Evolutionary conservation across 2,797 vertebrate species (phyloP).

Genomic region (Cirrhinus mrigala): DNA sequence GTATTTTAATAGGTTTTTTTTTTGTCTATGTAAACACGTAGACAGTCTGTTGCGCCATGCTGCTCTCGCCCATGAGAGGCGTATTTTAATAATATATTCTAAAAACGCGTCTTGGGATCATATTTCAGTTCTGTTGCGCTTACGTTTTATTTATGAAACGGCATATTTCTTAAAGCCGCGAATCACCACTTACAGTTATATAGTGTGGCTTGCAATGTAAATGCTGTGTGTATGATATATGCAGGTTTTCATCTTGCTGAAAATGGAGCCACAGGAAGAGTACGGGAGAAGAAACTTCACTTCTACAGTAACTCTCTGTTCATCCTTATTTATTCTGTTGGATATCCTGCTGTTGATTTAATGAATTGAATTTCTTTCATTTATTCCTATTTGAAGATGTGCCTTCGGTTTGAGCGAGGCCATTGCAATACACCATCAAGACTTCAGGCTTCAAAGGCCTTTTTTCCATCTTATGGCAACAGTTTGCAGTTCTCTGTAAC

Average conservation of each 20-base stretch:
- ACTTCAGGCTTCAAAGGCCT: conserved; percentile 53
- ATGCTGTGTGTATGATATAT: not conserved
- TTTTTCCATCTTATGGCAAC: conserved; percentile 40
- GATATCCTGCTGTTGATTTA: conserved; percentile 53
- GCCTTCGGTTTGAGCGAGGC: conserved; percentile 39
- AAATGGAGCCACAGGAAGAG: not conserved
- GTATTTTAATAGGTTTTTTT: not conserved
- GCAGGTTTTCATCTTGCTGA: not conserved
- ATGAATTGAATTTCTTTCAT: conserved; percentile 50
- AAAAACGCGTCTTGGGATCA: not conserved
- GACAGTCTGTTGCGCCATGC: not conserved
- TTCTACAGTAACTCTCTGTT: conserved; percentile 11
- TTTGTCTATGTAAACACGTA: not conserved
- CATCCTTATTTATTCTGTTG: conserved; percentile 50
- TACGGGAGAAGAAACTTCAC: conserved; percentile 14
- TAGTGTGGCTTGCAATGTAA: no score
- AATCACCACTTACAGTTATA: no score
- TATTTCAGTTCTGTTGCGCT: no score
- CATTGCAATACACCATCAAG: conserved; percentile 48
- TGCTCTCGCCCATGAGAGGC: not conserved
- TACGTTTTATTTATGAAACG: no score
- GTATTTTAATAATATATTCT: not conserved
- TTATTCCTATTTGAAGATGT: conserved; percentile 50
- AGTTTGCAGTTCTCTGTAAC: conserved; percentile 47
- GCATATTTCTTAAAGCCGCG: no score